Conservation (phyloP, 1,140 invertebrate genomes). For the Saccostrea echinata region DNA sequence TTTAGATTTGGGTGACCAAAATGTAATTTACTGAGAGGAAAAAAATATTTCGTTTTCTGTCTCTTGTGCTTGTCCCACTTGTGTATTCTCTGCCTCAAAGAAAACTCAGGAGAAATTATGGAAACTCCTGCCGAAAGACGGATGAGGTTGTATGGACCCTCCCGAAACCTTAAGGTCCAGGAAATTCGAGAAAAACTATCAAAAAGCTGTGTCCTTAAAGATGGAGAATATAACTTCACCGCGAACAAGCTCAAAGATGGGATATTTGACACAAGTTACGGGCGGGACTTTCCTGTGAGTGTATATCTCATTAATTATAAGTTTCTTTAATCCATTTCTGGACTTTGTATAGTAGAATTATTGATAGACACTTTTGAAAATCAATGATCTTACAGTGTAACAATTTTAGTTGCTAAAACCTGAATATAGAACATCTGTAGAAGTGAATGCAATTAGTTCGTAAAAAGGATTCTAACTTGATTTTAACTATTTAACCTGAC, state of each 20-base stretch:
- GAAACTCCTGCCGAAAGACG: constrained; percentile 36
- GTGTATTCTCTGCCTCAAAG: not conserved
- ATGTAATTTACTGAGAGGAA: not conserved
- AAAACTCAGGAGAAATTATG: constrained; percentile 14
- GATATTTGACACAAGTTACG: constrained; percentile 50
- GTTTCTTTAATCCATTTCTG: too few species aligned
- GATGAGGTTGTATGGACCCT: constrained; percentile 53
- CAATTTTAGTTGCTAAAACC: too few species aligned
- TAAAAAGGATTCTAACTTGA: too few species aligned
- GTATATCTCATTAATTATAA: not conserved
- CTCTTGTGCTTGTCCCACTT: not conserved
- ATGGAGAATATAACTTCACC: constrained; percentile 56
- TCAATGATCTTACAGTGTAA: too few species aligned
- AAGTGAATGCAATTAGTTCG: too few species aligned
- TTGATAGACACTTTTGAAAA: too few species aligned
- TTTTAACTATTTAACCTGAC: too few species aligned
- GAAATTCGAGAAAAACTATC: constrained; percentile 55
- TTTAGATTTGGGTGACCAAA: not conserved
- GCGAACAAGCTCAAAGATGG: constrained; percentile 29
- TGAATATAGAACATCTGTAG: too few species aligned
- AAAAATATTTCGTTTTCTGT: not conserved
- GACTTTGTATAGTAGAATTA: too few species aligned
- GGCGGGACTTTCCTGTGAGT: constrained; percentile 50
- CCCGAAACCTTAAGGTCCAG: constrained; percentile 52
- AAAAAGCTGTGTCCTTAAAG: constrained; percentile 56